These are phyloP conservation scores for Cheilosia pagana DNA, from an alignment of 2,888 invertebrate species.

Conservation along the genomic window DNA sequence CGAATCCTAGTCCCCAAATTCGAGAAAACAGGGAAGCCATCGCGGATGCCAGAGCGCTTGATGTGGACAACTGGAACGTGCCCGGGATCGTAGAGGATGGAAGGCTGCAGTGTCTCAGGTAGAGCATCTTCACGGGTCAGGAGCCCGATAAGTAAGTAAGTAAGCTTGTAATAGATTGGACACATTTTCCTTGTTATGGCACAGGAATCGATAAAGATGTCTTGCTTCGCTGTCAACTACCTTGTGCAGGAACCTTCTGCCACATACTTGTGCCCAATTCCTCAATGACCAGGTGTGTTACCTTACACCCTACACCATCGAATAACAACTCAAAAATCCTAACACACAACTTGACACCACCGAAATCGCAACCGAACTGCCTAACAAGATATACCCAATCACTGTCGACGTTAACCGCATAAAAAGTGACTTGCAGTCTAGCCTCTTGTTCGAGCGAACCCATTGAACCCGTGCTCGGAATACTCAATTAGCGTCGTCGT, in stretches of 20 bases:
- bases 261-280: background rate
- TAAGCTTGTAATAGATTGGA: too few relatives aligned
- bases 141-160: too few relatives aligned
- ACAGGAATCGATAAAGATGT: too few relatives aligned
- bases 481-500: conserved; percentile 53
- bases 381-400: conserved; percentile 20
- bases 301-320: background rate
- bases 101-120: too few relatives aligned
- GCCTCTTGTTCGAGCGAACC: conserved; percentile 70
- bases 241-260: background rate
- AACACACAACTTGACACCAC: conserved; percentile 5
- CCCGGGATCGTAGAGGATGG: too few relatives aligned
- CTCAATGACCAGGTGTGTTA: background rate
- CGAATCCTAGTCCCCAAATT: too few relatives aligned
- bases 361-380: conserved; percentile 19
- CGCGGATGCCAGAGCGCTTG: too few relatives aligned
- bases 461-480: conserved; percentile 63
- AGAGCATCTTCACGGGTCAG: too few relatives aligned
- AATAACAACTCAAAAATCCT: conserved; percentile 1
- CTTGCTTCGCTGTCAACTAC: too few relatives aligned
- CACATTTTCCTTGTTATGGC: too few relatives aligned
- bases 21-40: too few relatives aligned
- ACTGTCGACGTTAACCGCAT: conserved; percentile 32
- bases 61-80: too few relatives aligned
- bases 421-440: conserved; percentile 15